Conservation (phyloP, 2,797 vertebrate genomes). For the Notamacropus eugenii region DNA sequence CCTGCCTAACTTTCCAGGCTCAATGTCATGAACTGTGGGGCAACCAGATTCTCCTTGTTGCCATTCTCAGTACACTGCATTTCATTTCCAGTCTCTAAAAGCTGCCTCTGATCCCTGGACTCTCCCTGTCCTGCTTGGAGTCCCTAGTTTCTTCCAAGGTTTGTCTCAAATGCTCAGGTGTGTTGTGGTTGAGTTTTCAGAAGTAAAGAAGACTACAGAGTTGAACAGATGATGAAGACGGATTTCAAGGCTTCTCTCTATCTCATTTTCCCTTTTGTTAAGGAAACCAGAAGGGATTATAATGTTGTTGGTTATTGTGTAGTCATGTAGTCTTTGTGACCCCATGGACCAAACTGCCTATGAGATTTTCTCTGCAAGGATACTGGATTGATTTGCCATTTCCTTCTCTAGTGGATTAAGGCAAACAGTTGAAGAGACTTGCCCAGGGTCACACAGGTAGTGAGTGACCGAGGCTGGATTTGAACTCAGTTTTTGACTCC, state of each 20-base stretch:
- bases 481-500: neutral
- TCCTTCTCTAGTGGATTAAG: neutral
- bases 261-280: neutral
- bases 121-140: neutral
- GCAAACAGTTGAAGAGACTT: neutral
- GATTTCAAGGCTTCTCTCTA: neutral
- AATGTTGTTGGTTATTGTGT: too few relatives aligned
- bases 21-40: neutral
- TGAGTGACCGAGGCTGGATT: neutral
- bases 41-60: too few relatives aligned
- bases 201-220: neutral
- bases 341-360: neutral
- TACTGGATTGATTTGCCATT: neutral
- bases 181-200: neutral
- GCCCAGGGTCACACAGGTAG: neutral
- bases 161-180: neutral
- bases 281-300: neutral
- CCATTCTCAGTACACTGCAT: neutral
- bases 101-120: neutral
- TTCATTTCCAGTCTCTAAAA: neutral
- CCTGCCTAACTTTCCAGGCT: neutral
- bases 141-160: neutral
- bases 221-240: neutral
- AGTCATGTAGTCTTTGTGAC: neutral
- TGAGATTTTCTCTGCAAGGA: neutral